phyloP scores from a whole-genome alignment of 2,888 invertebrate species.

The Trichogramma evanescens region DNA sequence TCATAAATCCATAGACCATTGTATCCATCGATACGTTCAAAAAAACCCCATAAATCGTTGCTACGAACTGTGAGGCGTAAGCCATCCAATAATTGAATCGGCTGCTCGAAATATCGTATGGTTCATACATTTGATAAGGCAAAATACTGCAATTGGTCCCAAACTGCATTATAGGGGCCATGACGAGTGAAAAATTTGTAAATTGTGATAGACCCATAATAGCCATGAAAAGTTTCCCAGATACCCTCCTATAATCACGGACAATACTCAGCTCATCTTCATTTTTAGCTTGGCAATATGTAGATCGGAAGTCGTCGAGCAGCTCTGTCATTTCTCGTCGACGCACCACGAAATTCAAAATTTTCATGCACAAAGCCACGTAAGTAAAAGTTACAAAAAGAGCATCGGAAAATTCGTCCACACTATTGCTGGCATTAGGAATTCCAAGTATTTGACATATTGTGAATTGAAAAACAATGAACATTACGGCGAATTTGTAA shows the following conservation, averaged over 20 bases:
- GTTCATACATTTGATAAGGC: slow-evolving; percentile 15
- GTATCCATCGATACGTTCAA: slow-evolving; percentile 19
- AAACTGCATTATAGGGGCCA: slow-evolving; percentile 7
- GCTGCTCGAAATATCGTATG: slow-evolving; percentile 6
- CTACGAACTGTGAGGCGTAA: slow-evolving; percentile 7
- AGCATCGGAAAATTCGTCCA: slow-evolving; percentile 9
- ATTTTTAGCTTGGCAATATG: neutral
- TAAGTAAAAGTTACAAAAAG: slow-evolving; percentile 13
- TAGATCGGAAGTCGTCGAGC: slow-evolving; percentile 1
- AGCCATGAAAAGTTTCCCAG: slow-evolving; percentile 1
- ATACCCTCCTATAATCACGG: neutral
- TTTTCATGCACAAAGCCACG: slow-evolving; percentile 7
- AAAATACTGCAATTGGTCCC: neutral
- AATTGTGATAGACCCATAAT: slow-evolving; percentile 8
- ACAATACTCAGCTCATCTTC: slow-evolving; percentile 7
- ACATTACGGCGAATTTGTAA: slow-evolving; percentile 1
- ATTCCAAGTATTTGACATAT: slow-evolving; percentile 4
- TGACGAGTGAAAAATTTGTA: neutral
- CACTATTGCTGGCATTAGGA: neutral
- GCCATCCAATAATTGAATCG: neutral
- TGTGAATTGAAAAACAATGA: slow-evolving; percentile 6
- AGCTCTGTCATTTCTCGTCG: slow-evolving; percentile 1
- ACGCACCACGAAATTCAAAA: slow-evolving; percentile 8
- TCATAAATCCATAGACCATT: slow-evolving; percentile 17
- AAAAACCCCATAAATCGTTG: slow-evolving; percentile 8